Evolutionary conservation across 2,113 vertebrate species (phyloP).

Genomic region (Atractosteus spatula): DNA sequence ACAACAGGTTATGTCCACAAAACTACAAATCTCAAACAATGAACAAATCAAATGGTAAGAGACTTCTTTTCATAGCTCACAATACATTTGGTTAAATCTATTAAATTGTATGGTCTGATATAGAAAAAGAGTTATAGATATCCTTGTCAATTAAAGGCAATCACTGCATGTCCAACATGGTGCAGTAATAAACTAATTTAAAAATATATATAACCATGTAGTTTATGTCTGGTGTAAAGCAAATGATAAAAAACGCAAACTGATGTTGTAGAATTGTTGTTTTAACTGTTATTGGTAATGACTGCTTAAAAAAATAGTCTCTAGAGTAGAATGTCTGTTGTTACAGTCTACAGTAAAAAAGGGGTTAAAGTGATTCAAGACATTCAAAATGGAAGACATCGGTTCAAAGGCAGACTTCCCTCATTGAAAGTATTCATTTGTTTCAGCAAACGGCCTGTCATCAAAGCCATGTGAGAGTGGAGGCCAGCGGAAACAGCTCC

Average conservation of each 20-base stretch:
- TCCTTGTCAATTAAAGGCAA: no score
- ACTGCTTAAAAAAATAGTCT: no score
- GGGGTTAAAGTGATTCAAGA: no score
- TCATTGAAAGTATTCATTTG: conserved; percentile 15
- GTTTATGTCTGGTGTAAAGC: no score
- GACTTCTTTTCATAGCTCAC: neutral
- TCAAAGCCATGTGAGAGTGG: conserved; percentile 65
- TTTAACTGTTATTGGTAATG: no score
- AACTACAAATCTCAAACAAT: conserved; percentile 67
- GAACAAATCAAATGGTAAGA: conserved; percentile 89
- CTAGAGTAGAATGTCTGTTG: no score
- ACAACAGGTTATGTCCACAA: conserved; percentile 59
- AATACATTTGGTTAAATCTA: neutral
- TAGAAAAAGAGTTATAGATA: neutral
- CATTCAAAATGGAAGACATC: neutral
- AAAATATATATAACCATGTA: no score
- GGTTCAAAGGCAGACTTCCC: neutral
- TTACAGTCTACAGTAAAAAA: no score
- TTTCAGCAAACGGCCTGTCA: conserved; percentile 72
- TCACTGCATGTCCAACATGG: no score
- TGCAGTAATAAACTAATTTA: no score
- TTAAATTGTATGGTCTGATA: conserved; percentile 14
- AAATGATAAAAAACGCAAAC: no score
- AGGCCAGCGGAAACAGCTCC: conserved; percentile 78
- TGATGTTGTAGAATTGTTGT: no score